Evolutionary conservation across 2,113 vertebrate genomes (phyloP).

Genomic region (Acinonyx jubatus): DNA sequence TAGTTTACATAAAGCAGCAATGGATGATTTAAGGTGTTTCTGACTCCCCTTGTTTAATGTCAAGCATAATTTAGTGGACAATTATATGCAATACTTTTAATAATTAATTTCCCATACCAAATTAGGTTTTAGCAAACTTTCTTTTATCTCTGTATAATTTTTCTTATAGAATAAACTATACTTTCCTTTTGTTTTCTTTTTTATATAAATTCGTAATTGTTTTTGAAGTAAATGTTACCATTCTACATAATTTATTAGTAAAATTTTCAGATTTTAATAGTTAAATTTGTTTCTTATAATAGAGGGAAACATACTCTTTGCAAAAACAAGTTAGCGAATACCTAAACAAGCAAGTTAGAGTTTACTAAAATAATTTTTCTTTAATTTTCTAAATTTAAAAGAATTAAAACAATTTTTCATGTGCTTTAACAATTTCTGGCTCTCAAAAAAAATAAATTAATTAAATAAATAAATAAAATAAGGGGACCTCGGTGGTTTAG

Average conservation of each 20-base stretch:
- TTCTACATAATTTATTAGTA: neutral
- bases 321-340: neutral
- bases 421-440: neutral
- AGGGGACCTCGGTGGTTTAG: no score
- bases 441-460: no score
- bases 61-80: constrained; percentile 22
- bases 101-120: constrained; percentile 54
- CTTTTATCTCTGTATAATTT: neutral
- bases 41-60: neutral
- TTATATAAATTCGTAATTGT: neutral
- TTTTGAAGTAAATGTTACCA: constrained; percentile 28
- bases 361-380: neutral
- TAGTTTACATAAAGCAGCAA: neutral
- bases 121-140: neutral
- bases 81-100: neutral
- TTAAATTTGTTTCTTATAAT: neutral
- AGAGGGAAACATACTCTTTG: neutral
- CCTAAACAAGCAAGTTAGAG: neutral
- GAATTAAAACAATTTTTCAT: neutral
- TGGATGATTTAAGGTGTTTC: constrained; percentile 28
- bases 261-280: constrained; percentile 42
- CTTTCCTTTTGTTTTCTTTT: neutral
- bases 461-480: no score
- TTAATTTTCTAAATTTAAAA: neutral
- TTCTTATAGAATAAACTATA: neutral